Base-by-base conservation (phyloP, 1,140 invertebrate genomes). In the Chrysoperla carnea region DNA sequence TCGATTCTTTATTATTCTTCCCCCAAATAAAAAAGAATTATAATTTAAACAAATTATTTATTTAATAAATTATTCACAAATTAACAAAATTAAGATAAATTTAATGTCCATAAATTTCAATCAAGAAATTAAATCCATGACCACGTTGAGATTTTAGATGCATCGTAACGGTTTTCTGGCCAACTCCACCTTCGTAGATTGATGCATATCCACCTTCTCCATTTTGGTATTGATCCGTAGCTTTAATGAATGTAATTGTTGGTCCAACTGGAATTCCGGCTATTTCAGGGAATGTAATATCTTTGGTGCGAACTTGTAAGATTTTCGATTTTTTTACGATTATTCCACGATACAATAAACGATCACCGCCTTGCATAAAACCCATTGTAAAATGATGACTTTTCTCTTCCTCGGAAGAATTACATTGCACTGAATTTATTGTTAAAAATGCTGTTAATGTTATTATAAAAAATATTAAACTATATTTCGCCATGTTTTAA, bases 21-120 rank as follows among this genome's bases (percentile, higher is more conserved):
- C n/a, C n/a, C n/a, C n/a, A n/a, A n/a, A n/a, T n/a, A n/a, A n/a
- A n/a, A n/a, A n/a, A n/a, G n/a, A n/a, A n/a, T n/a, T n/a, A n/a
- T n/a, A n/a, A n/a, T n/a, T n/a, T n/a, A n/a, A n/a, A n/a, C n/a
- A n/a, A n/a, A n/a, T n/a, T 23, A 23, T 23, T 23, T 23, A 23
- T 23, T 23, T 23, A 23, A 3, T 23, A 23, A 23, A 23, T 23
- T 23, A 23, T 23, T n/a, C n/a, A n/a, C n/a, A 23, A 3, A 23
- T n/a, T n/a, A n/a, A n/a, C n/a, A n/a, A 3, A 23, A 23, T 5
- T 3, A 3, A 3, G 5, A 3, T 23, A 23, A 23, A 23, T 23
- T 48, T 35, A 51, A 14, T 46, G 48, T 46, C 64, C 64, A 41
- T 64, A 67, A 37, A 66, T 54, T 46, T 64, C 62, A 28, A 66